A percentile compares a stretch with the other conserved stretches of the same genome.
Conservation (phyloP, 2,888 invertebrate species). For the Tipula lateralis region DNA sequence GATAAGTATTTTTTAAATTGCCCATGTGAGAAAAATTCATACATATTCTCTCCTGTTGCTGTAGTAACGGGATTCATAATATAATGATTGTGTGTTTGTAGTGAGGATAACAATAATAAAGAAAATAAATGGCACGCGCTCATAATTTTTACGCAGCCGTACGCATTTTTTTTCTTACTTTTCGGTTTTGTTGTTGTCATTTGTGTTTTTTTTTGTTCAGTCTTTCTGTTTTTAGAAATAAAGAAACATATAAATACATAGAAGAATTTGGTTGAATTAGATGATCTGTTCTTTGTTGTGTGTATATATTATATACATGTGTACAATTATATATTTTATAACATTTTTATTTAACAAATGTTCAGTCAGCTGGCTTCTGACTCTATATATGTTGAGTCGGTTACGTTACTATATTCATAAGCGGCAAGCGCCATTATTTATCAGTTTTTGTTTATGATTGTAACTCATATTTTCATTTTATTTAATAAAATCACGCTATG, state of each 20-base stretch:
- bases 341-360: not conserved
- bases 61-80: not conserved
- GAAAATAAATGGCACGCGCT: not conserved
- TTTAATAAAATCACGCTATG: conserved; percentile 1
- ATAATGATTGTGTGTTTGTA: not conserved
- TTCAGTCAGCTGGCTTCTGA: conserved; percentile 5
- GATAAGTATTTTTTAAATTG: not conserved
- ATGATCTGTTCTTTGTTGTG: conserved; percentile 7
- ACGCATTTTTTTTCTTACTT: not conserved
- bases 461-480: not conserved
- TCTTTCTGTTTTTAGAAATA: not conserved
- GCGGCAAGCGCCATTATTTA: not conserved
- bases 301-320: not conserved
- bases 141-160: conserved; percentile 11
- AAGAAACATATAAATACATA: not conserved
- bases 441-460: not conserved
- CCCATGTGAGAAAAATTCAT: not conserved
- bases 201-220: not conserved
- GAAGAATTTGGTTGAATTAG: not conserved
- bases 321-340: not conserved
- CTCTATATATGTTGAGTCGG: no score
- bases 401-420: not conserved
- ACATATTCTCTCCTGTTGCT: not conserved
- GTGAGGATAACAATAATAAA: not conserved
- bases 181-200: not conserved